Conservation (phyloP, 53 echinoderm and acorn worm species). For the Luidia sarsii region DNA sequence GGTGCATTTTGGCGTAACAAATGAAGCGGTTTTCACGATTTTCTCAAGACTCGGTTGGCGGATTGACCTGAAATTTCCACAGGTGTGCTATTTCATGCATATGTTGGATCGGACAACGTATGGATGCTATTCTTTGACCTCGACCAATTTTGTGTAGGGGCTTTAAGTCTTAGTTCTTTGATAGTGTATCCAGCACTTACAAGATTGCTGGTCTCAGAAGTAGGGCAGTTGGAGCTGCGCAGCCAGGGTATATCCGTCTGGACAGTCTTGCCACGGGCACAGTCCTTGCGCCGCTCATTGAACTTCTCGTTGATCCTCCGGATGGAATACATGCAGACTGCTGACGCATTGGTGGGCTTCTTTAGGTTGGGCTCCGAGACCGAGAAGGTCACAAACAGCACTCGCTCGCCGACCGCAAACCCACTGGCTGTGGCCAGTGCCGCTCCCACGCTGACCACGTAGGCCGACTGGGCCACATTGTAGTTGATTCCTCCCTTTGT, state of each 20-base stretch:
- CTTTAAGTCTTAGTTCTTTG: not conserved
- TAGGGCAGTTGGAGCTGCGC: not conserved
- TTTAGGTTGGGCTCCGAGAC: slow-evolving; percentile 50
- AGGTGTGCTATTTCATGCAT: no score
- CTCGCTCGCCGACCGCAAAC: slow-evolving; percentile 55
- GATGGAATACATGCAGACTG: slow-evolving; percentile 90
- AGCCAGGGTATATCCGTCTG: slow-evolving; percentile 65
- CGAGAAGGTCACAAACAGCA: slow-evolving; percentile 85
- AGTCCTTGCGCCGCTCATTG: slow-evolving; percentile 60
- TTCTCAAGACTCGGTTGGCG: no score
- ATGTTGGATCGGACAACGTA: no score
- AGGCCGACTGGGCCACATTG: slow-evolving; percentile 91
- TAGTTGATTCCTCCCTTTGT: slow-evolving; percentile 49
- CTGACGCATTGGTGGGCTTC: slow-evolving; percentile 71
- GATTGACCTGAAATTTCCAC: no score
- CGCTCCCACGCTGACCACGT: slow-evolving; percentile 63
- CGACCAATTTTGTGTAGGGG: no score
- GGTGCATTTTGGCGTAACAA: no score
- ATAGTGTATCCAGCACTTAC: not conserved
- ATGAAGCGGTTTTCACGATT: no score
- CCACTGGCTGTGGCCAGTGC: slow-evolving; percentile 2
- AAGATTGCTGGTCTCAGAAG: not conserved
- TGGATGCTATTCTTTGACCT: no score
- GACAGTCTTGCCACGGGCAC: slow-evolving; percentile 33
- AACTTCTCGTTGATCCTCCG: slow-evolving; percentile 62